Evolutionary conservation across 2,113 vertebrate genomes (phyloP), one percentile per base, ranked within the genome.

Genomic region (Cyanocitta stelleri): DNA sequence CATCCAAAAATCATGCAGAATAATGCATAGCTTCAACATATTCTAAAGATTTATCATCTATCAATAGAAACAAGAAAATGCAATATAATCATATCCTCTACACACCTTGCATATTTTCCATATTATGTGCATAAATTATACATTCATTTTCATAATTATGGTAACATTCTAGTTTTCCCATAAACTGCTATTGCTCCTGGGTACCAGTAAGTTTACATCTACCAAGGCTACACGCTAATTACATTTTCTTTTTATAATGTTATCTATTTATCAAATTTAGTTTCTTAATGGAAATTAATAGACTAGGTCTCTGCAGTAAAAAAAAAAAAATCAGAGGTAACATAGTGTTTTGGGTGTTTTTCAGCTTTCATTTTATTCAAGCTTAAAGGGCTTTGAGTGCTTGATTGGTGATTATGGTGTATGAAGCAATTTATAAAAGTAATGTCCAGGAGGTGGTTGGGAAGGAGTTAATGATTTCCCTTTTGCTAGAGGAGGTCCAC

Each of bases 111-210:
- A 76, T 96, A 97, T 93, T 93, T 95, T 94, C 91, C 72, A 86
- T 96, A 85, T 92, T 97, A 78, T 96, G 93, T 95, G 94, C 92
- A 97, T 96, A 97, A 93, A 97, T 96, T 91, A 96, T 82, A 96
- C 93, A 96, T 96, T 97, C 95, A 96, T 95, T 97, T 97, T 97
- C 94, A 97, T 93, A 97, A 95, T 97, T 96, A 97, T 96, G 97
- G 93, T 97, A 93, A 93, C 94, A 96, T 94, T 97, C 96, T 93
- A 95, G 92, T 89, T 97, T 97, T 96, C 94, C 90, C 95, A 96
- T 96, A 96, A 96, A 95, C 87, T 97, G 86, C 96, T 96, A 96
- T 97, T 97, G 96, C 94, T 96, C 95, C 95, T 97, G 94, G 92
- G 89, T 97, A 97, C 94, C 91, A 94, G 93, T 87, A 89, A 96